Evolutionary conservation across 2,888 invertebrate genomes (phyloP).

Genomic region (Lutraria lutraria): DNA sequence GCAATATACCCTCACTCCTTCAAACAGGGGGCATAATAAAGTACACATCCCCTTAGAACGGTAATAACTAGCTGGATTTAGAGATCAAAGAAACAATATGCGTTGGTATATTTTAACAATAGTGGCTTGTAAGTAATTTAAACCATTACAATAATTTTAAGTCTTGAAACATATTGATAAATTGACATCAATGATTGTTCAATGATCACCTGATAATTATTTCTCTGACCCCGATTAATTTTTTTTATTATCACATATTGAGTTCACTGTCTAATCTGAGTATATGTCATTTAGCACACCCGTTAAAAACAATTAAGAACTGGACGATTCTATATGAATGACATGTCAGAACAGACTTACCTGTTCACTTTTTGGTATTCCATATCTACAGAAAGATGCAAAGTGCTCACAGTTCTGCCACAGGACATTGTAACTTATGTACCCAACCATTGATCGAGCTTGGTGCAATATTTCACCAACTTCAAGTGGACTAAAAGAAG

Average conservation of each 20-base stretch:
- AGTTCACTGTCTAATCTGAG: not conserved
- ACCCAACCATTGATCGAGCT: slow-evolving; percentile 82
- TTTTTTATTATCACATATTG: not conserved
- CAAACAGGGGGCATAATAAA: no score
- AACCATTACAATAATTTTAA: no score
- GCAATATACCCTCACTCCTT: no score
- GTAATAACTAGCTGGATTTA: no score
- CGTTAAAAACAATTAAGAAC: not conserved
- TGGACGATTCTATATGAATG: not conserved
- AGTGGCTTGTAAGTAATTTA: no score
- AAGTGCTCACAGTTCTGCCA: slow-evolving; percentile 86
- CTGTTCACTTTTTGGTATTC: slow-evolving; percentile 87
- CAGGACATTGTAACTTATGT: slow-evolving; percentile 84
- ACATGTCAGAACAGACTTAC: slow-evolving; percentile 87
- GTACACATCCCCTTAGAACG: no score
- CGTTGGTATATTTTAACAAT: no score
- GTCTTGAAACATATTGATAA: no score
- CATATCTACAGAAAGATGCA: slow-evolving; percentile 85
- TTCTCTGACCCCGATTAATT: not conserved
- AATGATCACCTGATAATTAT: not conserved
- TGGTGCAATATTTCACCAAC: slow-evolving; percentile 61
- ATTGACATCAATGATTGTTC: not conserved
- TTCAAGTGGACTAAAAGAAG: slow-evolving; percentile 2
- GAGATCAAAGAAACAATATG: no score
- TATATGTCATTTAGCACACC: not conserved